Evolutionary conservation across 2,113 vertebrate species (phyloP), one percentile per base, ranked within the genome.

Genomic region (Manacus vitellinus): DNA sequence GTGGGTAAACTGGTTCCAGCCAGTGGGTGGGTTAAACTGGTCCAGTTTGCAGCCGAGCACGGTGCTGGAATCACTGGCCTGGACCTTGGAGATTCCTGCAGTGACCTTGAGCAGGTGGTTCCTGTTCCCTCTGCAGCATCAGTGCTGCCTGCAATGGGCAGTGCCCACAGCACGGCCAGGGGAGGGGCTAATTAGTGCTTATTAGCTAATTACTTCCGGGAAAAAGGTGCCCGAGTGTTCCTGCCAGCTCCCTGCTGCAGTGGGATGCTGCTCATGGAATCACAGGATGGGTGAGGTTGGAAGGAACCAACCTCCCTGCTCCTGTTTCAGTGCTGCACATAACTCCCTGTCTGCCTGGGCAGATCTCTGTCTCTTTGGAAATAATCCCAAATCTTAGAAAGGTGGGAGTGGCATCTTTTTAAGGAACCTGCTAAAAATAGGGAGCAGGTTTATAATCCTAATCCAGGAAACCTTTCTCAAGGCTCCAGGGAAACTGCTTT

Each of bases 351-450:
- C 15, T 72, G 10, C 23, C 3, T 3, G 15, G 7, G 37, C 51
- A 78, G 61, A 61, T 35, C 31, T 44, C 14, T 67, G 27, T 61
- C 28, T 31, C 21, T 33, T 43, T 31, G 12, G 27, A 52, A 79
- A 23, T 15, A 2, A 3, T 52, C 66, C 13, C 35, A 24, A 25
- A 35, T 12, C 2, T 43, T 12, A 5, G 21, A 20, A 28, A 25
- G 30, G 22, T 37, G 62, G 33, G 19, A 19, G 20, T 14, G 12
- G 61, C 17, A 4, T 24, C 37, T 68, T 88, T 25, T 1, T 23
- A 27, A 49, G 4, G 6, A 85, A 52, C 18, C n/a, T 72, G 54
- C 86, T 97, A 94, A 95, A 96, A 96, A 97, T 95, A 96, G 78
- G 62, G 44, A 15, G 4, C 62, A n/a, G 30, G 65, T 72, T 96